Base-by-base conservation (phyloP, 1,140 invertebrate genomes). In the Drosophila arizonae region DNA sequence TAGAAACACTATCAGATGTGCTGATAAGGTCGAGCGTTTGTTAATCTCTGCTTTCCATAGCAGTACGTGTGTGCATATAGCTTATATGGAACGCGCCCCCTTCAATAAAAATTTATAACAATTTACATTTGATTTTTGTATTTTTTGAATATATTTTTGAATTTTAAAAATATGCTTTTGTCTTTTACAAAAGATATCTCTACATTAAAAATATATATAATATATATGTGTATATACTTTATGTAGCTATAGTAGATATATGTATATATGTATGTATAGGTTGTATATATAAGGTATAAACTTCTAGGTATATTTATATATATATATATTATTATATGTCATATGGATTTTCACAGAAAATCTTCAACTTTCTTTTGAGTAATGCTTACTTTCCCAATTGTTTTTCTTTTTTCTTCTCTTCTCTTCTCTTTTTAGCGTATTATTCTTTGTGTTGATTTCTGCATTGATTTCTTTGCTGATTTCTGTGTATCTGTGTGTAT, bases 261-360 rank as follows among this genome's bases (percentile, higher is more conserved):
- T 69, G 17, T 86, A 72, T 84, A 78, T 67, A 50, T 69, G 17
- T 86, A 78, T 79, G 62, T 81, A 71, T 81, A 77, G 45, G 54
- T 46, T 84, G 56, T 81, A 79, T 87, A 81, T 82, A 65, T 73
- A 79, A 89, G 72, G 85, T 88, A 84, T 87, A 88, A 88, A 89
- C 74, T 80, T 80, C 71, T 82, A 88, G 66, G 43, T 82, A 51
- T 88, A 85, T 87, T 82, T 88, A 64, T 72, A 79, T 30, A 2
- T 82, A 51, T 88, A 85, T 87, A 88, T 88, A 84, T 73, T 79
- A 82, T 57, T 51, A 51, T 58, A 72, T 86, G 82, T 86, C 82
- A 86, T 86, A 79, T 82, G 79, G 87, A 90, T 90, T 90, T 90
- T 90, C 87, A 90, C 87, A 90, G 87, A 90, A 90, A 90, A 90